These are phyloP conservation scores for Sipha flava DNA, from an alignment of 1,140 invertebrate genomes.

Conservation along the genomic window DNA sequence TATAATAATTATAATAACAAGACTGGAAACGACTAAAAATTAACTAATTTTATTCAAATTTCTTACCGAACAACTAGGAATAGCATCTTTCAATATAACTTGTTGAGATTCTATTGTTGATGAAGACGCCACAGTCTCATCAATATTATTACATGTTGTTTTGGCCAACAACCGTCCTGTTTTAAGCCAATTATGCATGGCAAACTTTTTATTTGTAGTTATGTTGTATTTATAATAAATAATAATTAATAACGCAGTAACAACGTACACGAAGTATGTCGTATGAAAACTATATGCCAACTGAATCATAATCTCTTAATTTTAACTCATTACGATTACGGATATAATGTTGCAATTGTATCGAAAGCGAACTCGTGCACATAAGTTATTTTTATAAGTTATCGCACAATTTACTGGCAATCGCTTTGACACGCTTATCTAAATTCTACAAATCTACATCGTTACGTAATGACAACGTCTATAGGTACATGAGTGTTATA, in stretches of 20 bases:
- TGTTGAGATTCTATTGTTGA: neutral
- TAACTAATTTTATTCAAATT: conserved; percentile 2
- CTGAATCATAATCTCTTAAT: neutral
- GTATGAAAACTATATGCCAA: neutral
- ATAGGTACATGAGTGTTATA: neutral
- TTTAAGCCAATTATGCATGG: neutral
- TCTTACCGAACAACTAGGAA: neutral
- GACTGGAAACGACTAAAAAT: neutral
- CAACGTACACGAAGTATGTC: neutral
- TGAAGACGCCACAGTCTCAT: neutral
- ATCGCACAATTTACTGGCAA: neutral
- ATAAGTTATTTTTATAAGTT: conserved; percentile 5
- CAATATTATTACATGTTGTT: neutral
- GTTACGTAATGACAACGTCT: neutral
- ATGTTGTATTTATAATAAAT: neutral
- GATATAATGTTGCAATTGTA: neutral
- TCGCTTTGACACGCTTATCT: neutral
- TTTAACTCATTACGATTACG: neutral
- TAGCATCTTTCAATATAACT: neutral
- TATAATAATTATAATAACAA: too few species aligned
- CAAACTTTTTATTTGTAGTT: neutral
- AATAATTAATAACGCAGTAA: neutral
- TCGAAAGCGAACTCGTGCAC: neutral
- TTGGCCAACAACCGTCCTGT: neutral
- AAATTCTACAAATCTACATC: neutral